phyloP scores from a whole-genome alignment of 1,140 invertebrate genomes.

The Harlomillsia oculata region DNA sequence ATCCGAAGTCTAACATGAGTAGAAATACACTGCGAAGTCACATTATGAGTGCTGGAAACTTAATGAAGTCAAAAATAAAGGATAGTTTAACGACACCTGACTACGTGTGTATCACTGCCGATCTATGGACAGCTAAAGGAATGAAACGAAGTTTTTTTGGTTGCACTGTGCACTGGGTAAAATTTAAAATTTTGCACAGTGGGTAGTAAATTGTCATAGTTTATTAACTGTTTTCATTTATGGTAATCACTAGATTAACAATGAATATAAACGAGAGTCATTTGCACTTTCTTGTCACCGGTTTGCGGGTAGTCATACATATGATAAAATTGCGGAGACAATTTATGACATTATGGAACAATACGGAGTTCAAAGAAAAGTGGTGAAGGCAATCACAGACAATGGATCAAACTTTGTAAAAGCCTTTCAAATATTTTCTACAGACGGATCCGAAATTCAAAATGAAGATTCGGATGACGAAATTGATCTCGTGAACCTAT shows the following conservation, averaged over 20 bases:
- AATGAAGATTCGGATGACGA: background rate
- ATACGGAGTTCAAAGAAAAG: constrained; percentile 30
- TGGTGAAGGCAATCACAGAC: constrained; percentile 34
- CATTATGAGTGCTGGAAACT: too few species aligned
- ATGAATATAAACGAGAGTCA: background rate
- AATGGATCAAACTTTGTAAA: constrained; percentile 35
- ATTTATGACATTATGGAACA: constrained; percentile 19
- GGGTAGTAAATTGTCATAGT: too few species aligned
- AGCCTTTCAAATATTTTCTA: constrained; percentile 27
- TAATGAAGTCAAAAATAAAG: background rate
- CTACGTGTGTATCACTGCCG: constrained; percentile 2
- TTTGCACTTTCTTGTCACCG: constrained; percentile 19
- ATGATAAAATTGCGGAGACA: constrained; percentile 27
- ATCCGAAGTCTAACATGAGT: too few species aligned
- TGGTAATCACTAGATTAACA: background rate
- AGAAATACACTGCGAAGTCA: too few species aligned
- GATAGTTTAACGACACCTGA: background rate
- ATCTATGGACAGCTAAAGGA: background rate
- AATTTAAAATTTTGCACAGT: too few species aligned
- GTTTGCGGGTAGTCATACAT: constrained; percentile 29
- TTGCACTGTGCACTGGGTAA: constrained; percentile 5
- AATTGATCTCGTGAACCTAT: background rate
- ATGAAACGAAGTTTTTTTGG: background rate
- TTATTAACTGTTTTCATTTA: background rate
- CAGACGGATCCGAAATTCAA: background rate